A percentile compares a stretch with the other conserved stretches of the same genome.
Conservation (phyloP, 2,113 vertebrate species). For the Burhinus bistriatus region DNA sequence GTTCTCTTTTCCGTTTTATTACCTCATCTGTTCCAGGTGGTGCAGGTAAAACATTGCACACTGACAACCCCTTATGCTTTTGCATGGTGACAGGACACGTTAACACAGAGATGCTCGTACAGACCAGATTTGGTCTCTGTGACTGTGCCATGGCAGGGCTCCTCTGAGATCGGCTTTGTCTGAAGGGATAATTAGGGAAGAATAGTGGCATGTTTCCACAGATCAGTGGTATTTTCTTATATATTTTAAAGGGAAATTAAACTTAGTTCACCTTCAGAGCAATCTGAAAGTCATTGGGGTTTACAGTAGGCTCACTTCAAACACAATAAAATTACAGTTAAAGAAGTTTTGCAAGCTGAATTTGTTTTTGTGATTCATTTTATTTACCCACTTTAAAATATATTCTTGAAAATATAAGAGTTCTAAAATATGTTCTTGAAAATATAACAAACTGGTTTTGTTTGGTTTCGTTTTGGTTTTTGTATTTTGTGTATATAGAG, state of each 20-base stretch:
- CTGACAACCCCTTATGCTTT: neutral
- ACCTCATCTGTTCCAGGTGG: neutral
- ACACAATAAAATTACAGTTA: neutral
- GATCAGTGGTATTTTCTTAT: neutral
- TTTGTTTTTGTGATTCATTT: neutral
- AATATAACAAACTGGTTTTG: neutral
- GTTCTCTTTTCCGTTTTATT: neutral
- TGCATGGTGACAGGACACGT: neutral
- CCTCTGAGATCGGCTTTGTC: neutral
- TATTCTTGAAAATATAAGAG: neutral
- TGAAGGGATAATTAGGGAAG: neutral
- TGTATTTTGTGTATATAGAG: neutral
- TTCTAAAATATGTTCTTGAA: neutral
- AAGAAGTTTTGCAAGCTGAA: neutral
- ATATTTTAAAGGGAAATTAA: neutral
- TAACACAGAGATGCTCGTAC: neutral
- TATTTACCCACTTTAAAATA: neutral
- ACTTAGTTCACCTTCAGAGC: neutral
- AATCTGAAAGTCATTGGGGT: neutral
- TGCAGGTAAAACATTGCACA: neutral
- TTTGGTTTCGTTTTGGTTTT: neutral
- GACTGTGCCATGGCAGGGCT: neutral
- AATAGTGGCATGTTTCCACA: neutral
- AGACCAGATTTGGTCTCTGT: neutral
- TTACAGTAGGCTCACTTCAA: neutral